A percentile compares a stretch with the other conserved stretches of the same genome.
These are phyloP conservation scores for Oceanites oceanicus DNA, from an alignment of 2,113 vertebrate genomes.

Conservation along the genomic window DNA sequence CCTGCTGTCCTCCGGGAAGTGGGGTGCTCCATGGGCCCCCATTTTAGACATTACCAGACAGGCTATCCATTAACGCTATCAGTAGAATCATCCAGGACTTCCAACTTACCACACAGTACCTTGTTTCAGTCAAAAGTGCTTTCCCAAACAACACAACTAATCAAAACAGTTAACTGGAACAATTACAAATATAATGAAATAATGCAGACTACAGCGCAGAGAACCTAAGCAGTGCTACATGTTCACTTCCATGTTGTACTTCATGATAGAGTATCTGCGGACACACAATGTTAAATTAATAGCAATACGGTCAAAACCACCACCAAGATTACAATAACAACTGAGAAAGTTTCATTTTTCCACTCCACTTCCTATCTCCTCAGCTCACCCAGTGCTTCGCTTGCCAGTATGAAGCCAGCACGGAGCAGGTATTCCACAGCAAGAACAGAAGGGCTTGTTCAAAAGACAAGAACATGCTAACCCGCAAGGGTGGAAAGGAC, in stretches of 20 bases:
- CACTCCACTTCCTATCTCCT: background rate
- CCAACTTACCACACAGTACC: background rate
- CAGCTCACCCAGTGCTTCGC: background rate
- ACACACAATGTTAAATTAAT: background rate
- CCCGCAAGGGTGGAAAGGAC: background rate
- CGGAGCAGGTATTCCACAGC: background rate
- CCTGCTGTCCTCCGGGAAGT: background rate
- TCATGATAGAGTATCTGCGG: background rate
- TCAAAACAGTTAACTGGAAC: background rate
- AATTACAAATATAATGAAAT: background rate
- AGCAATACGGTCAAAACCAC: background rate
- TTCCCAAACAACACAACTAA: background rate
- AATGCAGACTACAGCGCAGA: background rate
- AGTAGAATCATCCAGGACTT: background rate
- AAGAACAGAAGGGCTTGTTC: background rate
- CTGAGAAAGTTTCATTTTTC: background rate
- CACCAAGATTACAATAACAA: background rate
- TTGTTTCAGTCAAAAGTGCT: background rate
- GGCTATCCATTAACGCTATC: background rate
- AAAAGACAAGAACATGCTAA: background rate
- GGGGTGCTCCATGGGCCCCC: background rate
- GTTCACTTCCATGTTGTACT: background rate
- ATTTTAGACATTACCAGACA: background rate
- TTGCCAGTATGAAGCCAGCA: background rate
- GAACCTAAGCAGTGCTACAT: background rate